phyloP scores from a whole-genome alignment of 2,113 vertebrate genomes.

The Pachyramphus minor region DNA sequence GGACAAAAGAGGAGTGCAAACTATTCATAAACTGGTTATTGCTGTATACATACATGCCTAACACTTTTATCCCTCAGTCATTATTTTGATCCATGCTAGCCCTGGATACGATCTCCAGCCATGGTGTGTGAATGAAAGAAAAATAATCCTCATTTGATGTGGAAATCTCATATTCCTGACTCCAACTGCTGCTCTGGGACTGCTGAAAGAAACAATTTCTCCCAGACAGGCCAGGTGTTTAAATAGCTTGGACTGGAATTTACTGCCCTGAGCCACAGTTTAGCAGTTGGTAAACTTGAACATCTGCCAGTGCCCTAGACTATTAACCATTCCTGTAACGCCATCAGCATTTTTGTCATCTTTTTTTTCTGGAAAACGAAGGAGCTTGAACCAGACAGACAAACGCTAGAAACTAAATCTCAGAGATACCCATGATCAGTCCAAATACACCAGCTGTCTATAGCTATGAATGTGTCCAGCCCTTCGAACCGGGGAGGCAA shows the following conservation, averaged over 20 bases:
- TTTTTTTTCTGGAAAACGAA: not conserved
- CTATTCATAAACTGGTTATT: not conserved
- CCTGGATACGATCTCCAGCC: not conserved
- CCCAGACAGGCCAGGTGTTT: conserved; percentile 3
- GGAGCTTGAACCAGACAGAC: not conserved
- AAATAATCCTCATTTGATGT: not conserved
- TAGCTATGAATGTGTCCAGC: not conserved
- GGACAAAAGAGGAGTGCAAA: not conserved
- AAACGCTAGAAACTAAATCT: not conserved
- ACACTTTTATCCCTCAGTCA: not conserved
- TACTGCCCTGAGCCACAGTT: not conserved
- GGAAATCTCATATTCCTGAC: not conserved
- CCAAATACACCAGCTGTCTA: not conserved
- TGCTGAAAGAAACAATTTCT: not conserved
- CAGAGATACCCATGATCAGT: not conserved
- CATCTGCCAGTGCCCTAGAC: not conserved
- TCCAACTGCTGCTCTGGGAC: not conserved
- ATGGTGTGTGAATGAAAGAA: not conserved
- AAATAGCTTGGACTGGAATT: not conserved
- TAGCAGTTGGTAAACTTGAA: not conserved
- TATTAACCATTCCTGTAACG: not conserved
- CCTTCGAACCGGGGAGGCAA: not conserved
- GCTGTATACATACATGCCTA: not conserved
- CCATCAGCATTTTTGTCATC: not conserved
- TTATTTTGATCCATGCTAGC: not conserved